phyloP scores from a whole-genome alignment of 2,888 invertebrate genomes.

The Ptilodon capucinus region DNA sequence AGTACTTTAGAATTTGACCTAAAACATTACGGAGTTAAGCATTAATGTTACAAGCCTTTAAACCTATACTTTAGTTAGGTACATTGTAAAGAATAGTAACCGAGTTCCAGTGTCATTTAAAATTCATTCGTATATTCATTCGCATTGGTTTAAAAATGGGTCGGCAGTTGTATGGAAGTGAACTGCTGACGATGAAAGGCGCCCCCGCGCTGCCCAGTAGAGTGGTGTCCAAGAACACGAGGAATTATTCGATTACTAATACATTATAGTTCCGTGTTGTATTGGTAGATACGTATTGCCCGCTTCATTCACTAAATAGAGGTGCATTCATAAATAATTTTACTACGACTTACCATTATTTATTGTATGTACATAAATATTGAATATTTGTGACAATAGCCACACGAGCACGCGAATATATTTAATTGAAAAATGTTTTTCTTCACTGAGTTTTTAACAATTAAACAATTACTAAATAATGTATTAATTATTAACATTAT shows the following conservation, averaged over 20 bases:
- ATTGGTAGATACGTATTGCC: conserved; percentile 1
- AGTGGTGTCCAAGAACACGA: conserved; percentile 37
- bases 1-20: conserved; percentile 19
- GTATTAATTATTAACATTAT: too few species aligned
- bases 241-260: conserved; percentile 50
- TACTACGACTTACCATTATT: too few species aligned
- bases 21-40: conserved; percentile 20
- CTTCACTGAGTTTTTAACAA: too few species aligned
- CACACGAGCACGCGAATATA: too few species aligned
- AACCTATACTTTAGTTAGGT: not conserved
- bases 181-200: conserved; percentile 36
- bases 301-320: conserved; percentile 9
- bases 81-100: conserved; percentile 7
- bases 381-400: too few species aligned
- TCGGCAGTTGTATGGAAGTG: not conserved
- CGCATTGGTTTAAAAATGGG: conserved; percentile 5
- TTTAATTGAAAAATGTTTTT: too few species aligned
- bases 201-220: conserved; percentile 36
- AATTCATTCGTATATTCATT: conserved; percentile 7
- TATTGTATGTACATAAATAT: too few species aligned
- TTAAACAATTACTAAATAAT: too few species aligned
- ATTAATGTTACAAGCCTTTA: conserved; percentile 16
- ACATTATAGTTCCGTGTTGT: conserved; percentile 49
- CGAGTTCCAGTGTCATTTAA: not conserved
- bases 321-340: not conserved